These are phyloP conservation scores for Parapsyche elsis DNA, from an alignment of 1,140 invertebrate genomes.

Conservation along the genomic window DNA sequence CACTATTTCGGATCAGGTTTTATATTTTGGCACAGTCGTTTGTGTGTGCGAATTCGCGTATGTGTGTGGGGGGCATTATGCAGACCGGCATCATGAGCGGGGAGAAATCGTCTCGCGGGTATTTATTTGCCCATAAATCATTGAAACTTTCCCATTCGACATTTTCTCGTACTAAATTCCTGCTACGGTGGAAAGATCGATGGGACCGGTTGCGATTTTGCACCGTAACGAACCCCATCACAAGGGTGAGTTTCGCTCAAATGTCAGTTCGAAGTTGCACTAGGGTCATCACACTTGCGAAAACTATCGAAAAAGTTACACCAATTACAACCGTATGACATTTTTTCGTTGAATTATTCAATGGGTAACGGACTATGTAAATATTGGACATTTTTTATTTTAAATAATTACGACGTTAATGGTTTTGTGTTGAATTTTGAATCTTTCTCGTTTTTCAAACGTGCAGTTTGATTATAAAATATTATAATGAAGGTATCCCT, in stretches of 20 bases:
- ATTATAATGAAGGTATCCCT: no score
- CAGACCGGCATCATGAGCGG: conserved; percentile 33
- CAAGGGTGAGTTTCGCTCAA: neutral
- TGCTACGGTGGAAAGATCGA: conserved; percentile 21
- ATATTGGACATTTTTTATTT: no score
- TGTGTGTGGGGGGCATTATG: conserved; percentile 26
- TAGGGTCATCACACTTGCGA: conserved; percentile 2
- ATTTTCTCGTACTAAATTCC: conserved; percentile 54
- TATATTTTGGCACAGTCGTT: conserved; percentile 12
- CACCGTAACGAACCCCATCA: neutral
- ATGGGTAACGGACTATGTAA: no score
- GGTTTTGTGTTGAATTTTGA: no score
- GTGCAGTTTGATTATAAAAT: no score
- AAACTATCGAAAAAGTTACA: no score
- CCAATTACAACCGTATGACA: no score
- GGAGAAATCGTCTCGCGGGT: conserved; percentile 51
- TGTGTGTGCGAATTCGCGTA: neutral
- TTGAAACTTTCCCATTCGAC: conserved; percentile 55
- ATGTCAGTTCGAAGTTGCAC: neutral
- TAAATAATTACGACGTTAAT: no score
- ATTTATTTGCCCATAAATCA: conserved; percentile 55
- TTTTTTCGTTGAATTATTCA: no score
- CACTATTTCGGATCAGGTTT: conserved; percentile 38
- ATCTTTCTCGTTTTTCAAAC: no score
- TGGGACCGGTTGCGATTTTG: neutral